Evolutionary conservation across 2,888 invertebrate genomes (phyloP).

Genomic region (Vannuccia rotundouncinata): DNA sequence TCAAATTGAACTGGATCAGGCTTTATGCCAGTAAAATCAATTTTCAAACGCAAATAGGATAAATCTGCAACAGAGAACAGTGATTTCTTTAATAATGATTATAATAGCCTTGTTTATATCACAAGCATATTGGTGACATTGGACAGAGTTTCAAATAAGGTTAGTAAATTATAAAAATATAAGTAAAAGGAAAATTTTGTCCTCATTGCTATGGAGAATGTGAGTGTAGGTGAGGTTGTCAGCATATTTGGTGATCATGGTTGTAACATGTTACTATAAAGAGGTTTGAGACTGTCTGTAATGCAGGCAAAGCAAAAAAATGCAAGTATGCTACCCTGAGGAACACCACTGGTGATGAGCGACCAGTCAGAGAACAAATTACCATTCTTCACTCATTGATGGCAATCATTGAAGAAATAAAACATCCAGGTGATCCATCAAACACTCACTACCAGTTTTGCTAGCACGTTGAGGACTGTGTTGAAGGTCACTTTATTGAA

Average conservation of each 20-base stretch:
- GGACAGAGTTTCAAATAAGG: no score
- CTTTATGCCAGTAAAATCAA: no score
- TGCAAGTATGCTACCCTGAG: background rate
- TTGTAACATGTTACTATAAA: no score
- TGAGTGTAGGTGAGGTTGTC: no score
- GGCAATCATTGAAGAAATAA: background rate
- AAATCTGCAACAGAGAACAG: no score
- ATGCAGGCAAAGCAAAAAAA: background rate
- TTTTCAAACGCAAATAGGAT: no score
- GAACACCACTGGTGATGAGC: background rate
- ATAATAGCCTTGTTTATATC: slow-evolving; percentile 7
- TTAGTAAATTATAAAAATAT: no score
- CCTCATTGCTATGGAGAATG: no score
- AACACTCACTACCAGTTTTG: background rate
- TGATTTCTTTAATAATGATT: slow-evolving; percentile 9
- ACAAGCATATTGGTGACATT: slow-evolving; percentile 17
- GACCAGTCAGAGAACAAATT: background rate
- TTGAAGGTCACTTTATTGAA: background rate
- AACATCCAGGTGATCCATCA: background rate
- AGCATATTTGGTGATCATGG: no score
- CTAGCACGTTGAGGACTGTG: background rate
- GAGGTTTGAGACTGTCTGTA: no score
- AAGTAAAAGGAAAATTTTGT: no score
- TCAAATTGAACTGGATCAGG: no score
- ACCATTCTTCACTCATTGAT: background rate